Percentiles rank a stretch among this genome's conserved stretches.
Evolutionary conservation across 2,113 vertebrate species (phyloP).

Genomic region (Haemorhous mexicanus): DNA sequence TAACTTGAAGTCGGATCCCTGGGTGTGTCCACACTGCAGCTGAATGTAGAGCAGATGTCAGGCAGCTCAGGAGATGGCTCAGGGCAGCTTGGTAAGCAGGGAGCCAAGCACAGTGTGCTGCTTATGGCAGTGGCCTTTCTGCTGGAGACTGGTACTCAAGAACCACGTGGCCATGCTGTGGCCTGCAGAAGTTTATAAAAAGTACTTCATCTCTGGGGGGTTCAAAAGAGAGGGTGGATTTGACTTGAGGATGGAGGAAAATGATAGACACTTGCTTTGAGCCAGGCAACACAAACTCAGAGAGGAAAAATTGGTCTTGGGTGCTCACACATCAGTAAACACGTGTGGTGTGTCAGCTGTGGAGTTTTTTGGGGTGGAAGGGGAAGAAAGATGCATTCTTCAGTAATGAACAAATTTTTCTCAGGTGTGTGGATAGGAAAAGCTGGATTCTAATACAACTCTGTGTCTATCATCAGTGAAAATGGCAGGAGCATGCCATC

Average conservation of each 20-base stretch:
- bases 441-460: neutral
- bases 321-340: neutral
- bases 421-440: neutral
- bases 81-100: neutral
- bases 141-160: neutral
- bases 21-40: neutral
- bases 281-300: neutral
- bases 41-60: neutral
- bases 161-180: neutral
- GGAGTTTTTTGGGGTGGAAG: neutral
- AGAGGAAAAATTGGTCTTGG: neutral
- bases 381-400: neutral
- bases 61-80: neutral
- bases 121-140: neutral
- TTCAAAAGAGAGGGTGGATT: neutral
- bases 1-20: neutral
- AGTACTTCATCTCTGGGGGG: neutral
- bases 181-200: neutral
- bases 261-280: neutral
- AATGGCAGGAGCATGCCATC: neutral
- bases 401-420: neutral
- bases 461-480: neutral
- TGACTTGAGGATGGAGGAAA: neutral
- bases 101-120: neutral
- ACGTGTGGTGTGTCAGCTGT: neutral